Conservation (phyloP, 2,888 invertebrate species). For the Epirrhoe alternata region DNA sequence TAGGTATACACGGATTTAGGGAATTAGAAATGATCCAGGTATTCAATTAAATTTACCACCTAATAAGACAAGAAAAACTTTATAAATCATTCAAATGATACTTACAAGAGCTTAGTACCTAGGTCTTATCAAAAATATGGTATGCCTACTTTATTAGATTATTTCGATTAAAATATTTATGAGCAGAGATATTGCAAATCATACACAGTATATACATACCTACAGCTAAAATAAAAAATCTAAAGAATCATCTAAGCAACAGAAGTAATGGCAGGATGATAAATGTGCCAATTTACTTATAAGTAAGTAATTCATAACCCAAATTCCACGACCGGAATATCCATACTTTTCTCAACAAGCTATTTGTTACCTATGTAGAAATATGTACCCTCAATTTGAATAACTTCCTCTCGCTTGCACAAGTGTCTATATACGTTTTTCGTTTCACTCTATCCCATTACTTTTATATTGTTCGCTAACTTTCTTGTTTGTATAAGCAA, state of each 20-base stretch:
- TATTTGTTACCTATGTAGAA: constrained; percentile 85
- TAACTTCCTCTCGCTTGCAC: constrained; percentile 74
- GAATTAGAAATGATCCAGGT: no score
- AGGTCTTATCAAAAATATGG: no score
- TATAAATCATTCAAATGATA: no score
- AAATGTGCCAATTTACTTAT: constrained; percentile 37
- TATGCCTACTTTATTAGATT: no score
- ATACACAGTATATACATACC: no score
- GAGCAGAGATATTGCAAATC: no score
- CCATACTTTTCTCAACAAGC: constrained; percentile 79
- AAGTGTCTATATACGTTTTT: constrained; percentile 45
- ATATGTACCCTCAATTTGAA: constrained; percentile 85
- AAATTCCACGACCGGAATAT: constrained; percentile 59
- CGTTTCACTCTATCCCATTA: constrained; percentile 80
- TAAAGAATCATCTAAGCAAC: constrained; percentile 16
- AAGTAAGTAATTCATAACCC: constrained; percentile 41
- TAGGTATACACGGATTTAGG: no score
- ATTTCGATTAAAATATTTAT: no score
- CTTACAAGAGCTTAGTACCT: no score
- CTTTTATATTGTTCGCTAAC: constrained; percentile 86
- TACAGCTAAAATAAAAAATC: constrained; percentile 4
- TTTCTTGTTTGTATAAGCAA: constrained; percentile 86
- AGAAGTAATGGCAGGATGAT: constrained; percentile 29
- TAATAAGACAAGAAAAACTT: no score
- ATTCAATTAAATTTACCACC: no score